Percentiles rank a stretch among this genome's conserved stretches.
Conservation (phyloP, 2,113 vertebrate species). For the Otus sunia region DNA sequence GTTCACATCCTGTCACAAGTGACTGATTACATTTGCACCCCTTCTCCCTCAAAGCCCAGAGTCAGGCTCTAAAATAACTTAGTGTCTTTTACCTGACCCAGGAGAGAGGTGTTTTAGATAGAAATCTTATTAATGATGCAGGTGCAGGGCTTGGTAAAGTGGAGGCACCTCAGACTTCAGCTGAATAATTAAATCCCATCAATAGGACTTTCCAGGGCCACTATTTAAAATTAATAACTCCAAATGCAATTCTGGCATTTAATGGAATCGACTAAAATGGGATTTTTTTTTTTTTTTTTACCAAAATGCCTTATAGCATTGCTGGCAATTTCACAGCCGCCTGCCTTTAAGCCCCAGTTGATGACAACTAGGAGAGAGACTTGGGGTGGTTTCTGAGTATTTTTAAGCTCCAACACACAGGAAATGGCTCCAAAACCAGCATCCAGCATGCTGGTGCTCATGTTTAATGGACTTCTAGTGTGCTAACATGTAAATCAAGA, state of each 20-base stretch:
- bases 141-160: constrained; percentile 18
- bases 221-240: constrained; percentile 45
- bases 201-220: neutral
- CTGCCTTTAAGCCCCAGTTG: neutral
- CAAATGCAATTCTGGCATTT: constrained; percentile 5
- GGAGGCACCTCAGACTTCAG: neutral
- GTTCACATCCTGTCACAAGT: neutral
- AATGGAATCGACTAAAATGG: neutral
- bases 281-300: neutral
- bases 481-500: neutral
- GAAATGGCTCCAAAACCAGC: neutral
- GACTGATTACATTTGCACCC: neutral
- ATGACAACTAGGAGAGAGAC: neutral
- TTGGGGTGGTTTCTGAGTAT: neutral
- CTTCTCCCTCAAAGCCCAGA: neutral
- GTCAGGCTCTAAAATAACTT: neutral
- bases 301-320: neutral
- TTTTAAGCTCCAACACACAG: neutral
- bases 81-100: neutral
- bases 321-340: neutral
- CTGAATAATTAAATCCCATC: constrained; percentile 50
- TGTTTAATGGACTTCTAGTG: neutral
- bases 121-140: constrained; percentile 46
- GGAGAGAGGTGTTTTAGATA: neutral
- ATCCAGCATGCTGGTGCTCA: neutral